A percentile compares a stretch with the other conserved stretches of the same genome.
Evolutionary conservation across 1,140 invertebrate species (phyloP).

Genomic region (Liolophura sinensis): DNA sequence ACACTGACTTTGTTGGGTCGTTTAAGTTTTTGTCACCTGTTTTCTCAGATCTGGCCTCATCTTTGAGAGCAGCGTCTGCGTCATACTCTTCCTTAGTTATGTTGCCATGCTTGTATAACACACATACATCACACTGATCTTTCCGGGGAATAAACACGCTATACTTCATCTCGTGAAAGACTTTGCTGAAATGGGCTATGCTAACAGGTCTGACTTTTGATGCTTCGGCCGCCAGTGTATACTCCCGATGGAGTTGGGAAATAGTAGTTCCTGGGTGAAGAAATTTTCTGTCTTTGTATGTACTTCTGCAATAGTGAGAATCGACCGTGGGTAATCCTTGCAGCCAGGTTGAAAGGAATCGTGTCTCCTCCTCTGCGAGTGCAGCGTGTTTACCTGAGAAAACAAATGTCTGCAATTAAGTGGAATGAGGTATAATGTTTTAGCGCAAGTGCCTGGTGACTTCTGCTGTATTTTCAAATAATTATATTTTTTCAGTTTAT

Average conservation of each 20-base stretch:
- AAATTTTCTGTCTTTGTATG: no score
- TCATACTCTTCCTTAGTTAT: conserved; percentile 33
- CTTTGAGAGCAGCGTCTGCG: no score
- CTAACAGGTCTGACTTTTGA: neutral
- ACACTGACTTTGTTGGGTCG: conserved; percentile 33
- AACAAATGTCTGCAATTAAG: no score
- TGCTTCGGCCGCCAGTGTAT: neutral
- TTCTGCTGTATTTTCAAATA: no score
- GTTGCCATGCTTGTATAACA: conserved; percentile 40
- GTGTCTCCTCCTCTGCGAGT: neutral
- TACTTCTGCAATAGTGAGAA: conserved; percentile 3
- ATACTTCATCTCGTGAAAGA: neutral
- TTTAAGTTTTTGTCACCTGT: conserved; percentile 43
- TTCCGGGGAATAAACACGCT: conserved; percentile 28
- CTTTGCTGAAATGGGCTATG: neutral
- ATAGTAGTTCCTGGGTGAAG: no score
- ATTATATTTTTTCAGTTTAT: no score
- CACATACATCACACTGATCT: conserved; percentile 53
- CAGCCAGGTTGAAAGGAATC: neutral
- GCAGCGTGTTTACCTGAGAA: no score
- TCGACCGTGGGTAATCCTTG: neutral
- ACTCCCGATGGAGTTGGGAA: no score
- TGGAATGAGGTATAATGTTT: no score
- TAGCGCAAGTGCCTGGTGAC: no score
- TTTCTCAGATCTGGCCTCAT: conserved; percentile 40